Conservation (phyloP, 2,797 vertebrate genomes). For the Poeciliopsis paucimaculata region DNA sequence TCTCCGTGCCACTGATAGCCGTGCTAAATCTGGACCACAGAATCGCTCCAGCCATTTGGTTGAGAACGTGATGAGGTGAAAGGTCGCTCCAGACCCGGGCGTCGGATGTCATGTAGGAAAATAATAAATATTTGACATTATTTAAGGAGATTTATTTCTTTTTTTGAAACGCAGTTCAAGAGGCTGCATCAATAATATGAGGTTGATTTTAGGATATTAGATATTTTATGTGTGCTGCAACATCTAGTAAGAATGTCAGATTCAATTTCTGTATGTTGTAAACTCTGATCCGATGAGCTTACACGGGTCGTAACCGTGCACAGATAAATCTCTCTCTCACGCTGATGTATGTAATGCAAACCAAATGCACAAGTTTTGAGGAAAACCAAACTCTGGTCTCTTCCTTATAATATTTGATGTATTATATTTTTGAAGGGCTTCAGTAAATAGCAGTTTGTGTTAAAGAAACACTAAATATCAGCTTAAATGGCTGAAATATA, state of each 20-base stretch:
- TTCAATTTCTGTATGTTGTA: not conserved
- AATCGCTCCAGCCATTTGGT: conserved; percentile 44
- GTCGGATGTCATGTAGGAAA: conserved; percentile 11
- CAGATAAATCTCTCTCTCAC: not conserved
- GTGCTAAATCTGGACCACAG: conserved; percentile 70
- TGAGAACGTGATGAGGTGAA: conserved; percentile 50
- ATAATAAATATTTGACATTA: not conserved
- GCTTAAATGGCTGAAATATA: too few species aligned
- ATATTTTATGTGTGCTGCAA: not conserved
- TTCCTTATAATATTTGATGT: conserved; percentile 4
- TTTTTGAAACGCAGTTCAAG: not conserved
- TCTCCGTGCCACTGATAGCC: conserved; percentile 69
- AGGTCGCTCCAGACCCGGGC: conserved; percentile 29
- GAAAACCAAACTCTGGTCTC: not conserved
- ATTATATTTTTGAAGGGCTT: conserved; percentile 29
- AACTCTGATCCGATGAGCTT: not conserved
- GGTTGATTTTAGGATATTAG: not conserved
- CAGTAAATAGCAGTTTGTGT: conserved; percentile 6
- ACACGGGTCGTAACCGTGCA: not conserved
- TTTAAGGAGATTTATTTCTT: not conserved
- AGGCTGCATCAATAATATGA: not conserved
- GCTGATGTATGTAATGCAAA: not conserved
- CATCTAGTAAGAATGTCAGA: not conserved
- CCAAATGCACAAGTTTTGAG: not conserved
- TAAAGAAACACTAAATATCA: not conserved